Conservation (phyloP, 2,113 vertebrate genomes). For the Crotalus tigris region DNA sequence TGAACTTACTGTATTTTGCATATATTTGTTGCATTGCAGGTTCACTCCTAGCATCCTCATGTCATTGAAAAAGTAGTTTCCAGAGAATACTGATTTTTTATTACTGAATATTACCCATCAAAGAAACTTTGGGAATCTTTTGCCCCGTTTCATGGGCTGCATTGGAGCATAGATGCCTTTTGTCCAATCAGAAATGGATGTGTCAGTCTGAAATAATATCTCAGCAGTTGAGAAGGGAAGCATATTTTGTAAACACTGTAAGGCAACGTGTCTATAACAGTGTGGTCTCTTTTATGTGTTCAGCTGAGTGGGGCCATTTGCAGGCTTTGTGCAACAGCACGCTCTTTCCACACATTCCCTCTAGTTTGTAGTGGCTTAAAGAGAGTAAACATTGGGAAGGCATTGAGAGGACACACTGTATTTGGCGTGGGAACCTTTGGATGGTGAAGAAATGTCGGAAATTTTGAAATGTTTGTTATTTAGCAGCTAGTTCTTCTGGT, state of each 20-base stretch:
- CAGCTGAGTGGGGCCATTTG: not conserved
- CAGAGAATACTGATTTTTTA: not conserved
- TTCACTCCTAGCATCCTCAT: not conserved
- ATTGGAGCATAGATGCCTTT: not conserved
- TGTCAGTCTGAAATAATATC: not conserved
- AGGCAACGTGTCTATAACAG: not conserved
- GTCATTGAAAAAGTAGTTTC: not conserved
- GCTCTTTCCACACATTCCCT: not conserved
- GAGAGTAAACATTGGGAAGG: not conserved
- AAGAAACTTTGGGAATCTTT: not conserved
- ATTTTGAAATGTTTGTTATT: not conserved
- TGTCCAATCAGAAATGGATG: not conserved
- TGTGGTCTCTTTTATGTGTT: not conserved
- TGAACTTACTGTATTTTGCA: not conserved
- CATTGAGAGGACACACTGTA: not conserved
- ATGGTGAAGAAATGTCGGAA: too few species aligned
- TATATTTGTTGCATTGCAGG: not conserved
- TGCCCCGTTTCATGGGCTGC: not conserved
- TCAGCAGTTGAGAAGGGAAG: not conserved
- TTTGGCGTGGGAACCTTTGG: not conserved
- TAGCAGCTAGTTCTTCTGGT: not conserved
- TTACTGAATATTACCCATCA: not conserved
- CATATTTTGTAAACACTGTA: not conserved
- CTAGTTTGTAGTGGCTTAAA: not conserved
- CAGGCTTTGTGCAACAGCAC: not conserved